A percentile compares a stretch with the other conserved stretches of the same genome.
These are phyloP conservation scores for Drosophila yooni DNA, from an alignment of 2,888 invertebrate genomes.

Conservation along the genomic window DNA sequence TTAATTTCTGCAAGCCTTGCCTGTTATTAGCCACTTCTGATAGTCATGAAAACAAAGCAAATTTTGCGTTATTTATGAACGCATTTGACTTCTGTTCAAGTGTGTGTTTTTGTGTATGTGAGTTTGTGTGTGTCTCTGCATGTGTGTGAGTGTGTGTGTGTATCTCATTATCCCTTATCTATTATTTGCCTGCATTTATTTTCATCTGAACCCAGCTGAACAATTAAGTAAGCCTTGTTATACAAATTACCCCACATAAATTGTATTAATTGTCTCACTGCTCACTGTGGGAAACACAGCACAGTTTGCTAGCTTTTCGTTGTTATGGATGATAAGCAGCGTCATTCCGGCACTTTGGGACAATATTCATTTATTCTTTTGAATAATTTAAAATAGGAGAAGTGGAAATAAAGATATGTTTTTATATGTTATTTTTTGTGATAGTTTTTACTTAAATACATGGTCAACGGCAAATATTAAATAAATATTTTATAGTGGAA, in stretches of 20 bases:
- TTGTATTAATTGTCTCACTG: slow-evolving; percentile 44
- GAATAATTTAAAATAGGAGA: slow-evolving; percentile 4
- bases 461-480: not conserved
- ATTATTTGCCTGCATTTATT: slow-evolving; percentile 35
- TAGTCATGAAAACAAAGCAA: slow-evolving; percentile 3
- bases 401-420: not conserved
- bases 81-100: slow-evolving; percentile 23
- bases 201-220: slow-evolving; percentile 28
- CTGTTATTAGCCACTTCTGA: slow-evolving; percentile 37
- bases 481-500: not conserved
- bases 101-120: not conserved
- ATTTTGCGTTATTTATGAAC: slow-evolving; percentile 50
- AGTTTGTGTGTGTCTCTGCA: not conserved
- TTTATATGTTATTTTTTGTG: too few relatives aligned
- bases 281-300: not conserved
- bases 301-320: slow-evolving; percentile 1
- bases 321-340: slow-evolving; percentile 22
- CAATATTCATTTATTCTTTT: slow-evolving; percentile 17
- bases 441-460: not conserved
- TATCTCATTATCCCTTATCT: slow-evolving; percentile 22
- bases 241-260: slow-evolving; percentile 53
- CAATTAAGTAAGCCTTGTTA: slow-evolving; percentile 34
- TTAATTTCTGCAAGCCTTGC: slow-evolving; percentile 54
- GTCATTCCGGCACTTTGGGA: slow-evolving; percentile 13
- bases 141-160: not conserved